These are phyloP conservation scores for Saturnia pavonia DNA, from an alignment of 2,888 invertebrate species.

Conservation along the genomic window DNA sequence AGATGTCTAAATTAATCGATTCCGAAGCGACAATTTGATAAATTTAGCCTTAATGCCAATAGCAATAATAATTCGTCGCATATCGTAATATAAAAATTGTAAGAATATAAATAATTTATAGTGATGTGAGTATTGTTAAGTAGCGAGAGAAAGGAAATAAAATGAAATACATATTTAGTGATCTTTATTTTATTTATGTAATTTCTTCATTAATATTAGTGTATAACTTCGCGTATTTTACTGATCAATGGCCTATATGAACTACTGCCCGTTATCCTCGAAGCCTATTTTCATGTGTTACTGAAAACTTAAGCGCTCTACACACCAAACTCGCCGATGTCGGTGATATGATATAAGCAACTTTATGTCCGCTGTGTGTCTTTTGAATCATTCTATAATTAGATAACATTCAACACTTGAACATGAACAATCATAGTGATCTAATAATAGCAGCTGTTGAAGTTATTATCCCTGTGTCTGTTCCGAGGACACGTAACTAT, in stretches of 20 bases:
- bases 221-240: not conserved
- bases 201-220: not conserved
- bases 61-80: conserved; percentile 71
- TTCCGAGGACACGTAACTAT: too few relatives aligned
- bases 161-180: conserved; percentile 39
- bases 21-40: conserved; percentile 28
- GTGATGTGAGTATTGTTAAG: conserved; percentile 59
- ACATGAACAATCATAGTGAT: too few relatives aligned
- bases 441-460: too few relatives aligned
- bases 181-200: conserved; percentile 28
- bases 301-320: too few relatives aligned
- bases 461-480: too few relatives aligned
- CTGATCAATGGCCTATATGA: not conserved
- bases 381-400: too few relatives aligned
- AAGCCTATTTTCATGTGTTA: not conserved
- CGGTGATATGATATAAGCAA: too few relatives aligned
- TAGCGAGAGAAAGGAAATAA: conserved; percentile 68
- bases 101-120: conserved; percentile 49
- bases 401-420: too few relatives aligned
- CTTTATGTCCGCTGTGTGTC: too few relatives aligned
- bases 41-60: conserved; percentile 43
- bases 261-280: not conserved
- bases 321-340: too few relatives aligned
- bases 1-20: not conserved
- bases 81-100: conserved; percentile 64